phyloP scores from a whole-genome alignment of 1,140 invertebrate genomes.

The Zaprionus tsacasi region DNA sequence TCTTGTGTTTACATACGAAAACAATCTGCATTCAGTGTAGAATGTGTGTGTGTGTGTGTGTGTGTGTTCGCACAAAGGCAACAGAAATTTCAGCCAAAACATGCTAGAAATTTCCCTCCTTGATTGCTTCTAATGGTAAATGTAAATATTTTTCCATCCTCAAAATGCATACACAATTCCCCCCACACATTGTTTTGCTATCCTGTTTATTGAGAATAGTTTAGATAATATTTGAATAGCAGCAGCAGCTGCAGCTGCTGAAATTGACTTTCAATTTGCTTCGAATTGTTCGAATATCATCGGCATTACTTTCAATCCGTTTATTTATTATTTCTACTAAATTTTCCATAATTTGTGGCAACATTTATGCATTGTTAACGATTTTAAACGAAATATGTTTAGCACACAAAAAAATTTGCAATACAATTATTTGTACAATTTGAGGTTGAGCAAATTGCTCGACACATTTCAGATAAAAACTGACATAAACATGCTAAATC shows the following conservation, averaged over 20 bases:
- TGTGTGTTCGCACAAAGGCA: conserved; percentile 9
- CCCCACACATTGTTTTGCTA: not conserved
- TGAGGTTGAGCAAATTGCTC: not conserved
- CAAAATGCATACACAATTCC: conserved; percentile 11
- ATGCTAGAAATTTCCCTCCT: conserved; percentile 19
- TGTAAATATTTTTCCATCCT: conserved; percentile 40
- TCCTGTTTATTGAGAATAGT: conserved; percentile 20
- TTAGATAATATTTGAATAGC: not conserved
- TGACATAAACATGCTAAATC: too few species aligned
- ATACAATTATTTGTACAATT: not conserved
- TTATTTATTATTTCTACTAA: conserved; percentile 6
- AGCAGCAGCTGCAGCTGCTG: not conserved
- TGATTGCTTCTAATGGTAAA: conserved; percentile 61
- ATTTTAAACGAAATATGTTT: not conserved
- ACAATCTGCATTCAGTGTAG: not conserved
- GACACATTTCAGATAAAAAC: too few species aligned
- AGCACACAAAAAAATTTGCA: not conserved
- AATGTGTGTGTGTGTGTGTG: not conserved
- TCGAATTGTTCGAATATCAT: not conserved
- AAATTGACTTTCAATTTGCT: conserved; percentile 3
- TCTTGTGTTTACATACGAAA: conserved; percentile 22
- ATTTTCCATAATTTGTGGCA: not conserved
- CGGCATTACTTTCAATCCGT: not conserved
- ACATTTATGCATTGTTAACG: not conserved
- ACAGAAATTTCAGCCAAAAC: conserved; percentile 13